Conservation (phyloP, 2,888 invertebrate genomes). For the Pinctada fucata region DNA sequence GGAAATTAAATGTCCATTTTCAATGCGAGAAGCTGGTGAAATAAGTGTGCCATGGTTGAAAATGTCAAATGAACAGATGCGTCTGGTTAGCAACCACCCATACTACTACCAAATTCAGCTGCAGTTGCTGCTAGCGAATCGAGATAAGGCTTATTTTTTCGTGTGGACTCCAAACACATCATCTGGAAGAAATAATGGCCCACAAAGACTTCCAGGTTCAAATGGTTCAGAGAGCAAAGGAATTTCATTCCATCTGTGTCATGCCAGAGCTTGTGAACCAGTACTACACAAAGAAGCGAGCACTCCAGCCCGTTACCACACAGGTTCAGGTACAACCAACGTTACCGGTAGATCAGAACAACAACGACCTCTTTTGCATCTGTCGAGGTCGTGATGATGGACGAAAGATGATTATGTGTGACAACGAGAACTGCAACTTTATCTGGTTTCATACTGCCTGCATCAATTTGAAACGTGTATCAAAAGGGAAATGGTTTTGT, state of each 20-base stretch:
- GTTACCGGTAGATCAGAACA: not conserved
- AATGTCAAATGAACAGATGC: not conserved
- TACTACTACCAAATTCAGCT: conserved; percentile 26
- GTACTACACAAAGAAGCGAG: not conserved
- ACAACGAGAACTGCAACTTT: conserved; percentile 25
- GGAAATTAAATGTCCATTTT: conserved; percentile 33
- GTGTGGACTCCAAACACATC: not conserved
- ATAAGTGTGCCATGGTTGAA: not conserved
- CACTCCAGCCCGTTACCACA: not conserved
- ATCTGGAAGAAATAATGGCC: not conserved
- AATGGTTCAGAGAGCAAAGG: not conserved
- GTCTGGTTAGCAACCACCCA: not conserved
- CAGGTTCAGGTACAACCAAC: not conserved
- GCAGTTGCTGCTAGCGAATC: conserved; percentile 9
- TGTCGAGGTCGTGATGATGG: not conserved
- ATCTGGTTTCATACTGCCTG: conserved; percentile 38
- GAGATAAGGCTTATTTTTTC: not conserved
- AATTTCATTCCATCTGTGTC: not conserved
- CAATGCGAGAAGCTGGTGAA: not conserved
- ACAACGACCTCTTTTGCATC: not conserved
- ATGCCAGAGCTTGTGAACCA: conserved; percentile 1
- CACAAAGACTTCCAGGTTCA: not conserved
- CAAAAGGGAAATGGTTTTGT: conserved; percentile 42
- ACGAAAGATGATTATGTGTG: conserved; percentile 35
- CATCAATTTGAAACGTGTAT: conserved; percentile 3